Base-by-base conservation (phyloP, 1,140 invertebrate genomes). In the Lasaia peninsularis region DNA sequence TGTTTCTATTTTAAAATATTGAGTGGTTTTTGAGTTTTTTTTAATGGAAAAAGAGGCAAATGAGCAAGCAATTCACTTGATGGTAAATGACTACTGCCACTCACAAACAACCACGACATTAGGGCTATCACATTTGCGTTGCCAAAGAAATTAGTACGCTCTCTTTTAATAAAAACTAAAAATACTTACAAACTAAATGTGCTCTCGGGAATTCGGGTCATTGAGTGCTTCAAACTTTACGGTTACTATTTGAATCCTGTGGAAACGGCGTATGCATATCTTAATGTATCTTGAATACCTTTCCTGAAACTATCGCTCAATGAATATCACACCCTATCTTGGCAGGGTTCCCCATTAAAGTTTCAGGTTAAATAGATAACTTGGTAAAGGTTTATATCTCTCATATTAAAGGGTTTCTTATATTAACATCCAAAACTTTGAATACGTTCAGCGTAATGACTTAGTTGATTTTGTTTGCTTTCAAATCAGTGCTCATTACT, bases 1-100 rank as follows among this genome's bases (percentile, higher is more conserved):
- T 81, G 78, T 81, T 82, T 74, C 72, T 73, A 75, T 80, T 80
- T 82, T 74, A 80, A 65, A 62, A 78, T 73, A 70, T 76, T 78
- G 73, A 75, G 75, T 79, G 77, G n/a, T n/a, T n/a, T n/a, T n/a
- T n/a, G n/a, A n/a, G n/a, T n/a, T n/a, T n/a, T n/a, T n/a, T n/a
- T n/a, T n/a, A n/a, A n/a, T n/a, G n/a, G n/a, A n/a, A n/a, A n/a
- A n/a, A n/a, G n/a, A n/a, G n/a, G n/a, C n/a, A n/a, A n/a, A n/a
- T n/a, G n/a, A n/a, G n/a, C n/a, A n/a, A n/a, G n/a, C n/a, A n/a
- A n/a, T n/a, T n/a, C n/a, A n/a, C n/a, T n/a, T n/a, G n/a, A n/a
- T n/a, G n/a, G n/a, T n/a, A n/a, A n/a, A n/a, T n/a, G n/a, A n/a
- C n/a, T n/a, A n/a, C n/a, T n/a, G n/a, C n/a, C n/a, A n/a, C n/a